Base-by-base conservation (phyloP, 2,113 vertebrate genomes). In the Cynoglossus semilaevis region DNA sequence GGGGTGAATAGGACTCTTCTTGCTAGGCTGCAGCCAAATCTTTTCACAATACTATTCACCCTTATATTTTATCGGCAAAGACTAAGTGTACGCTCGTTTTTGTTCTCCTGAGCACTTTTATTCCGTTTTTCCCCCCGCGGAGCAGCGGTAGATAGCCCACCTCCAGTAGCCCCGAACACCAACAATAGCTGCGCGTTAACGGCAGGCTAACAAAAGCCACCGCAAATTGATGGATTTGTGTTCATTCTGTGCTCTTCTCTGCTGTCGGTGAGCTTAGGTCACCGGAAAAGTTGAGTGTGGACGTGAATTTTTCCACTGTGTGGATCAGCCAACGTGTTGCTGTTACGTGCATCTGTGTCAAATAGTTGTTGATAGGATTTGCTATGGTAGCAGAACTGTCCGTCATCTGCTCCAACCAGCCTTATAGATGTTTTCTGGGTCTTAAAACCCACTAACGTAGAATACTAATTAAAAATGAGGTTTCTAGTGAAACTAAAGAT, bases 171-270 rank as follows among this genome's bases (percentile, higher is more conserved):
- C 55, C 56, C 57, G 17, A 16, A 70, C 72, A 79, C 72, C 82
- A 72, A 79, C 85, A 83, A 80, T 87, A 85, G 86, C 82, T 73
- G 49, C 67, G 66, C 41, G 64, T 79, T 67, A 59, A 76, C 67
- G 60, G 48, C 37, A 70, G 62, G 82, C 82, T 83, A 87, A 88
- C 81, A 87, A 88, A 29, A 85, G 85, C 86, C 77, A 36, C 49
- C 10, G 35, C 49, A 55, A 76, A 70, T 4, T 59, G 18, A 78
- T 81, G 36, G 67, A 43, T 79, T 78, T 77, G 9, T 61, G 22
- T 19, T 12, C 5, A 42, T 50, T 49, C 34, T 37, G 2, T 45
- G 5, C 15, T 15, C 15, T 15, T 52, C 1, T 48, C 29, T 42
- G 3, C 6, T 19, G 41, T 49, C 12, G 8, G 2, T 7, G 19